Evolutionary conservation across 2,797 vertebrate genomes (phyloP).

Genomic region (Labeo calbasu): DNA sequence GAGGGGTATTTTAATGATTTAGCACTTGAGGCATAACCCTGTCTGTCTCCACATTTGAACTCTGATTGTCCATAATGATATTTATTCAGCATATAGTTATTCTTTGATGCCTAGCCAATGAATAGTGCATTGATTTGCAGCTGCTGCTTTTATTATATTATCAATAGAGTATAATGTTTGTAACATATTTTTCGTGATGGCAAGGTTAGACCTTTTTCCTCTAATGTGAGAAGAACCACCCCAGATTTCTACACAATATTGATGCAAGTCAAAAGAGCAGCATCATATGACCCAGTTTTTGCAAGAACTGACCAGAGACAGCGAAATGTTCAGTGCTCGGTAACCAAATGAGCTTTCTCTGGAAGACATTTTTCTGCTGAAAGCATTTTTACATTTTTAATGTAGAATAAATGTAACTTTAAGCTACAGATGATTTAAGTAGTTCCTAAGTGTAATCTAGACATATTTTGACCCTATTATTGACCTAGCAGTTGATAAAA

Average conservation of each 20-base stretch:
- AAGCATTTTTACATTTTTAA: background rate
- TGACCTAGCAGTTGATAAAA: background rate
- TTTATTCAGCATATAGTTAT: background rate
- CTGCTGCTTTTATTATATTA: background rate
- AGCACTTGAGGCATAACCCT: constrained; percentile 51
- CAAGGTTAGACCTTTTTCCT: background rate
- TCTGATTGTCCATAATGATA: constrained; percentile 38
- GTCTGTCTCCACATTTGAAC: constrained; percentile 38
- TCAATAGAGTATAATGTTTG: background rate
- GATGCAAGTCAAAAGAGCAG: background rate
- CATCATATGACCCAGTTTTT: constrained; percentile 43
- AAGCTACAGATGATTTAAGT: background rate
- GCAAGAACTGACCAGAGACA: constrained; percentile 24
- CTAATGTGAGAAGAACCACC: background rate
- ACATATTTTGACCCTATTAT: background rate
- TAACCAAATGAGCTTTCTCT: background rate
- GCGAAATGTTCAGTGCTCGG: constrained; percentile 9
- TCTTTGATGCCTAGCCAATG: background rate
- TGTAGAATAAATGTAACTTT: background rate
- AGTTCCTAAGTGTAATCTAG: background rate
- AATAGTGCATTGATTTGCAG: background rate
- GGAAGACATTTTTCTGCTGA: background rate
- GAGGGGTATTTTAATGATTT: constrained; percentile 58
- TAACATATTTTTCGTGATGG: background rate
- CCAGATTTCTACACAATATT: background rate